These are phyloP conservation scores for Morus bassanus DNA, from an alignment of 2,797 vertebrate genomes.

Conservation along the genomic window DNA sequence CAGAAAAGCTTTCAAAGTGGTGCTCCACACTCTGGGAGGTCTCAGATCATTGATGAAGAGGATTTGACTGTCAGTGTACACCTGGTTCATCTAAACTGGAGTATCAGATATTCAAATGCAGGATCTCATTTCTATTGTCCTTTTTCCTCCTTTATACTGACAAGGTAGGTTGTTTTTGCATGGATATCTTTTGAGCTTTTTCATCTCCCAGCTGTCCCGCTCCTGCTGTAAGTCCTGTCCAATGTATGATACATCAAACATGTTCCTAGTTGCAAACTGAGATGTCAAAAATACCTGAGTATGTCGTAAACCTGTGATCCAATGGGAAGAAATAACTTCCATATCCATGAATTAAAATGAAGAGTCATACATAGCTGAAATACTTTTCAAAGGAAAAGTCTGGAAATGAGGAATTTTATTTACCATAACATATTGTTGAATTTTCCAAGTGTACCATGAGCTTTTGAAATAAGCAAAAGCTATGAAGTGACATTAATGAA, in stretches of 20 bases:
- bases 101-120: not conserved
- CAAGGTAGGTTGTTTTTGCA: not conserved
- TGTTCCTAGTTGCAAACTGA: not conserved
- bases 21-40: not conserved
- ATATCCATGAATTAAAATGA: not conserved
- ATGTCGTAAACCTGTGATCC: not conserved
- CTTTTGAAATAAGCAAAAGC: not conserved
- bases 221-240: not conserved
- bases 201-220: not conserved
- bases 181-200: not conserved
- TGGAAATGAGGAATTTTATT: not conserved
- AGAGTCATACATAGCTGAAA: not conserved
- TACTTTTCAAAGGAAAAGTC: not conserved
- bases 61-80: not conserved
- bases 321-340: not conserved
- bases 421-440: not conserved
- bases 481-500: not conserved
- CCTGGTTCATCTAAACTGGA: not conserved
- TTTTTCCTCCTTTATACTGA: not conserved
- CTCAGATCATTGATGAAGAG: not conserved
- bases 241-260: not conserved
- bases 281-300: not conserved
- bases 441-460: not conserved
- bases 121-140: not conserved
- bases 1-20: not conserved